Evolutionary conservation across 1,140 invertebrate genomes (phyloP).

Genomic region (Cotesia vestalis): DNA sequence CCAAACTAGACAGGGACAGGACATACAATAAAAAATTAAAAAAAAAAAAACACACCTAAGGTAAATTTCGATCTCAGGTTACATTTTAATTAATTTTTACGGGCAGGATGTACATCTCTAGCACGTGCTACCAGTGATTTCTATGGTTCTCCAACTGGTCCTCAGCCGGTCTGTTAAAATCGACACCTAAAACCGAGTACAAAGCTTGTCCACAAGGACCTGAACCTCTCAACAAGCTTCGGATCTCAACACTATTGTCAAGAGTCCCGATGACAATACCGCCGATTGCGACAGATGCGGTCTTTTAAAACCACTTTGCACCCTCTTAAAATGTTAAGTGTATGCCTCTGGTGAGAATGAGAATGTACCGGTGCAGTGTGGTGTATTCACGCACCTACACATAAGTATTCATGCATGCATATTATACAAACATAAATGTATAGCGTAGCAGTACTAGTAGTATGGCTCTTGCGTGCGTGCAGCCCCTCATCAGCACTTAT

Average conservation of each 20-base stretch:
- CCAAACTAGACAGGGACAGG: not conserved
- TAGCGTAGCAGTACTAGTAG: too few relatives aligned
- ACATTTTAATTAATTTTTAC: not conserved
- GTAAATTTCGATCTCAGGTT: conserved; percentile 29
- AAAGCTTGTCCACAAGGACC: too few relatives aligned
- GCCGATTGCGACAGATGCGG: conserved; percentile 21
- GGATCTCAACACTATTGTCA: not conserved
- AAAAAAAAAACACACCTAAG: conserved; percentile 5
- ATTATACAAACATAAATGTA: too few relatives aligned
- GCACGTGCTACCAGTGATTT: conserved; percentile 18
- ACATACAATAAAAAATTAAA: not conserved
- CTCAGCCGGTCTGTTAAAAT: too few relatives aligned
- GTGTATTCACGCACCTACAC: too few relatives aligned
- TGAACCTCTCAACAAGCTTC: conserved; percentile 10
- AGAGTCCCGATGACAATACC: conserved; percentile 10
- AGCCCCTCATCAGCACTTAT: conserved; percentile 3
- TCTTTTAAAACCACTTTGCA: conserved; percentile 20
- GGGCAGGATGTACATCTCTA: not conserved
- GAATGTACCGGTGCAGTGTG: not conserved
- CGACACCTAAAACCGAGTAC: too few relatives aligned
- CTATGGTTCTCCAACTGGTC: not conserved
- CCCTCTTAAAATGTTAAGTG: conserved; percentile 2
- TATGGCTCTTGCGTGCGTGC: too few relatives aligned
- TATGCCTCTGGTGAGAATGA: not conserved
- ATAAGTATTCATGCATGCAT: too few relatives aligned